A percentile compares a stretch with the other conserved stretches of the same genome.
These are phyloP conservation scores for Eunapius fragilis DNA, from an alignment of 37 sponge, comb jelly and placozoan genomes.

Conservation along the genomic window DNA sequence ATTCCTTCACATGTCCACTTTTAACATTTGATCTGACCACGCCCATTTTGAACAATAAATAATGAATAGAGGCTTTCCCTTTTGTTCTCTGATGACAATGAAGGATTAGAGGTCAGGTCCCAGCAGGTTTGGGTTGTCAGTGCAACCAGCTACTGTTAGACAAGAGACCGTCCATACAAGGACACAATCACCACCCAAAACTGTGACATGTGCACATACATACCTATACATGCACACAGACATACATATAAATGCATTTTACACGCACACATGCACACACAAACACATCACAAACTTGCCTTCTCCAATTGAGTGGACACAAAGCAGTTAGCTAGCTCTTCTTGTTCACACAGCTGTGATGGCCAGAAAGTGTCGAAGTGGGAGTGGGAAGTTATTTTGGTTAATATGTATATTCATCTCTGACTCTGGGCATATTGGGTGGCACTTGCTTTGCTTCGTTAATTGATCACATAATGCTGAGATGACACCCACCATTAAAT, in stretches of 20 bases:
- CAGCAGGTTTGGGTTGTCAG: background rate
- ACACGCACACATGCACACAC: background rate
- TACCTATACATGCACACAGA: background rate
- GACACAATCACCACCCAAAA: background rate
- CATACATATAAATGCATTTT: background rate
- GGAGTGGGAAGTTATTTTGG: no score
- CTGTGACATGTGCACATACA: background rate
- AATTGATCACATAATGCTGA: no score
- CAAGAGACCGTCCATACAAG: background rate
- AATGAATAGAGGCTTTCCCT: background rate
- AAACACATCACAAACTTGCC: conserved; percentile 1
- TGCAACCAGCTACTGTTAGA: background rate
- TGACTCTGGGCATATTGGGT: no score
- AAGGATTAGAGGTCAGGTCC: background rate
- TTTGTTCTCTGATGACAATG: background rate
- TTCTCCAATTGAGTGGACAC: no score
- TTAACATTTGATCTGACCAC: background rate
- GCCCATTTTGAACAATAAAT: background rate
- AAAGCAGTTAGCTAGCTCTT: no score
- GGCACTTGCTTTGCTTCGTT: no score
- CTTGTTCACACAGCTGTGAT: no score
- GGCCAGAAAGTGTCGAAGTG: no score
- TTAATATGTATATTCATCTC: no score
- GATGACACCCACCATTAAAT: no score
- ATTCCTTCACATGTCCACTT: no score